Base-by-base conservation (phyloP, 2,888 invertebrate species). In the Aphidoletes aphidimyza region DNA sequence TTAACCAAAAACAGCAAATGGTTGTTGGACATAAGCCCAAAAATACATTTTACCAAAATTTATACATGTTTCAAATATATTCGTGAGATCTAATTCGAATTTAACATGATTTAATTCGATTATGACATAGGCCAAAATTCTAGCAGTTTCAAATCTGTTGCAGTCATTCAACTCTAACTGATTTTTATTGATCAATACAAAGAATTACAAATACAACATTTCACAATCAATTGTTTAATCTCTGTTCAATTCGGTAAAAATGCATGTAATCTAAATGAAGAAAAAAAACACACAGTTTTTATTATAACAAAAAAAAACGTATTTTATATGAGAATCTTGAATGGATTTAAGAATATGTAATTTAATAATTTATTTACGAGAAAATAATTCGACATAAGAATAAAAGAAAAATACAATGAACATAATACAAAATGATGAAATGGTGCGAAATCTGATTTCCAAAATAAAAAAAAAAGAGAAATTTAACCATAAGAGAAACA, bases 261-360 rank as follows among this genome's bases (percentile, higher is more conserved):
- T 54, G 22, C 6, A 54, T 54, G 54, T 54, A 54, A 22, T 54
- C 54, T 54, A 54, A 54, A 54, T 54, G 47, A 54, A 2, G 54
- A 54, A 54, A 54, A 54, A 54, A 22, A 54, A 3, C n/a, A n/a
- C 1, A 30, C 30, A 30, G 30, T 69, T 69, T 30, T 69, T 30
- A 69, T 69, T 8, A 69, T 17, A 69, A 34, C 6, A 47, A 47
- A 47, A 47, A 17, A 47, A 69, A 26, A 69, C 26, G 34, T 34
- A 69, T 69, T 69, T 69, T 69, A 69, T 69, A 69, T 69, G 69
- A 69, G 69, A 69, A 69, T 69, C n/a, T n/a, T 69, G 69, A 30
- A 69, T 69, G 69, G 69, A 69, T 54, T 54, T 54, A 54, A 54
- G 54, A 54, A 54, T 69, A 34, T 69, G 69, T 69, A 69, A 69